Conservation (phyloP, 2,888 invertebrate species). For the Tenthredo amoena region DNA sequence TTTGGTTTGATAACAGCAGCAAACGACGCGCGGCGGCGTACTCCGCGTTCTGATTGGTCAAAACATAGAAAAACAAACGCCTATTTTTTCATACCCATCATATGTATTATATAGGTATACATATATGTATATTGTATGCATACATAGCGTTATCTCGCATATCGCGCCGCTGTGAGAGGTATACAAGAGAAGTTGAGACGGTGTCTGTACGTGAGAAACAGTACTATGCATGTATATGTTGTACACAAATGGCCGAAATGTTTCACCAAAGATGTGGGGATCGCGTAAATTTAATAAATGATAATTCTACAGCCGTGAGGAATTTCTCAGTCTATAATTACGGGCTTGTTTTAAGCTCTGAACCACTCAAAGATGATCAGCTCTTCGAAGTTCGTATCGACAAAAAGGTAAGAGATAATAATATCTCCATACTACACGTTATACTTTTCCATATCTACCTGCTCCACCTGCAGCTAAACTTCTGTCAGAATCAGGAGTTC, state of each 20-base stretch:
- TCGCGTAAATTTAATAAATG: conserved; percentile 90
- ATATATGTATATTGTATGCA: neutral
- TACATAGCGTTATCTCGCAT: conserved; percentile 16
- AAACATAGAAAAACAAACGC: neutral
- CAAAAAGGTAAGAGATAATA: conserved; percentile 86
- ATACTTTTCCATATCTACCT: neutral
- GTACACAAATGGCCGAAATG: conserved; percentile 71
- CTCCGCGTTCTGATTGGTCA: neutral
- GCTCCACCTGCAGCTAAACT: conserved; percentile 11
- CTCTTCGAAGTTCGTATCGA: conserved; percentile 93
- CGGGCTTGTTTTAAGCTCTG: conserved; percentile 91
- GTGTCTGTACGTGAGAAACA: neutral
- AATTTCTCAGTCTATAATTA: conserved; percentile 92
- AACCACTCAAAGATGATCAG: conserved; percentile 89
- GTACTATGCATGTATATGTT: conserved; percentile 53
- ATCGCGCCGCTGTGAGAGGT: neutral
- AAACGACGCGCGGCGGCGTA: conserved; percentile 30
- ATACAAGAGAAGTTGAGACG: too few species aligned
- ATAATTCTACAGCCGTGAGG: conserved; percentile 89
- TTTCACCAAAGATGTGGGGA: conserved; percentile 92
- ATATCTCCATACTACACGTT: neutral
- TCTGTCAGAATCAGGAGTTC: conserved; percentile 11
- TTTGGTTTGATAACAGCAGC: conserved; percentile 53
- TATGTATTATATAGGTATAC: neutral
- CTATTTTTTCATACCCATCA: neutral